Evolutionary conservation across 2,888 invertebrate species (phyloP).

Genomic region (Papilio demoleus): DNA sequence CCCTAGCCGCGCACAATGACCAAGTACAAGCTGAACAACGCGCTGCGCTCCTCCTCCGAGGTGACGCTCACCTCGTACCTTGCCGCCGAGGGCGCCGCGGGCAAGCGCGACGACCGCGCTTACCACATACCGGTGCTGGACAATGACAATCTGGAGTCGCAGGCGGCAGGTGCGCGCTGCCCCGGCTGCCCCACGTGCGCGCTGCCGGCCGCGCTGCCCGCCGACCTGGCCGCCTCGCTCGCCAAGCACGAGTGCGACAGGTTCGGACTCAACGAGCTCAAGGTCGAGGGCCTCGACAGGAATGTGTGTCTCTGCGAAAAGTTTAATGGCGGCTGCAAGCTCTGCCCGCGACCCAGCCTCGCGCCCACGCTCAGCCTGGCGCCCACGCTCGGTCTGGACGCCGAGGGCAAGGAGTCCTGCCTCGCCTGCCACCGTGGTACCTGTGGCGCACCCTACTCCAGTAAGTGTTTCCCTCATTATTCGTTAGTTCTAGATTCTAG

Average conservation of each 20-base stretch:
- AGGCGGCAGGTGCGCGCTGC: slow-evolving; percentile 57
- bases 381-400: slow-evolving; percentile 54
- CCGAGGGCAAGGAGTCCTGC: slow-evolving; percentile 64
- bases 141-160: slow-evolving; percentile 61
- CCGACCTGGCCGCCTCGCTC: slow-evolving; percentile 63
- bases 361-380: slow-evolving; percentile 57
- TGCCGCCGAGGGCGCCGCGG: slow-evolving; percentile 59
- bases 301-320: slow-evolving; percentile 74
- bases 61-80: slow-evolving; percentile 79
- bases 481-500: no score
- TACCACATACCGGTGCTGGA: slow-evolving; percentile 60
- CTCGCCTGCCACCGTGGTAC: slow-evolving; percentile 62
- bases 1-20: slow-evolving; percentile 78
- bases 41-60: slow-evolving; percentile 66
- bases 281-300: slow-evolving; percentile 67
- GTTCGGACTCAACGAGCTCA: slow-evolving; percentile 74
- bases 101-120: slow-evolving; percentile 54
- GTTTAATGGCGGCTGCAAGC: slow-evolving; percentile 77
- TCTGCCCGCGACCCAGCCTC: slow-evolving; percentile 66
- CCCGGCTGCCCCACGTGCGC: slow-evolving; percentile 68
- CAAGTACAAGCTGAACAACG: slow-evolving; percentile 82
- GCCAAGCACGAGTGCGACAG: slow-evolving; percentile 64
- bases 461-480: no score
- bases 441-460: slow-evolving; percentile 61
- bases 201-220: slow-evolving; percentile 63